phyloP scores from a whole-genome alignment of 2,797 vertebrate species.

The Typhlichthys subterraneus region DNA sequence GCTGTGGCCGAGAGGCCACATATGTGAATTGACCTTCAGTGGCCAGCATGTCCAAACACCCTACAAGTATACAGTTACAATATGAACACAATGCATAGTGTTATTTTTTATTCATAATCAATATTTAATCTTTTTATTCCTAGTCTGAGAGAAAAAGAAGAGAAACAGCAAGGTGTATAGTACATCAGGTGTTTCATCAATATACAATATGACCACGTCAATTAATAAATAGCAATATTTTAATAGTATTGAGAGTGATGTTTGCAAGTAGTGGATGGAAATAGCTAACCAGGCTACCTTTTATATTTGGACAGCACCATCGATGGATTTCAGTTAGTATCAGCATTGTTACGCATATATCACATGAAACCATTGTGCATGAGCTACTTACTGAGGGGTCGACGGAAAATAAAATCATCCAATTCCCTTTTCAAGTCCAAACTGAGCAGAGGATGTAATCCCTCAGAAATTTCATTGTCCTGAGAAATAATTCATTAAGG shows the following conservation, averaged over 20 bases:
- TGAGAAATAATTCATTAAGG: slow-evolving; percentile 40
- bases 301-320: too few relatives aligned
- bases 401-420: slow-evolving; percentile 81
- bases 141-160: too few relatives aligned
- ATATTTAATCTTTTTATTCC: too few relatives aligned
- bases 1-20: slow-evolving; percentile 80
- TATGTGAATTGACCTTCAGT: slow-evolving; percentile 89
- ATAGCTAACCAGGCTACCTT: not conserved
- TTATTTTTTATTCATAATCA: too few relatives aligned
- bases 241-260: not conserved
- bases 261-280: not conserved
- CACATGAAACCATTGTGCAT: slow-evolving; percentile 28
- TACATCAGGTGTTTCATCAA: too few relatives aligned
- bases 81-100: too few relatives aligned
- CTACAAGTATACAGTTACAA: slow-evolving; percentile 58
- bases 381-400: slow-evolving; percentile 86
- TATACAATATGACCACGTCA: too few relatives aligned
- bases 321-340: too few relatives aligned
- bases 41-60: slow-evolving; percentile 92
- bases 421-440: slow-evolving; percentile 84
- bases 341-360: not conserved
- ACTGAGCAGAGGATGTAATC: slow-evolving; percentile 80
- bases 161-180: too few relatives aligned
- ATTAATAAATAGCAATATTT: too few relatives aligned
- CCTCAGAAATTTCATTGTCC: slow-evolving; percentile 79